Evolutionary conservation across 2,113 vertebrate genomes (phyloP).

Genomic region (Anseranas semipalmata): DNA sequence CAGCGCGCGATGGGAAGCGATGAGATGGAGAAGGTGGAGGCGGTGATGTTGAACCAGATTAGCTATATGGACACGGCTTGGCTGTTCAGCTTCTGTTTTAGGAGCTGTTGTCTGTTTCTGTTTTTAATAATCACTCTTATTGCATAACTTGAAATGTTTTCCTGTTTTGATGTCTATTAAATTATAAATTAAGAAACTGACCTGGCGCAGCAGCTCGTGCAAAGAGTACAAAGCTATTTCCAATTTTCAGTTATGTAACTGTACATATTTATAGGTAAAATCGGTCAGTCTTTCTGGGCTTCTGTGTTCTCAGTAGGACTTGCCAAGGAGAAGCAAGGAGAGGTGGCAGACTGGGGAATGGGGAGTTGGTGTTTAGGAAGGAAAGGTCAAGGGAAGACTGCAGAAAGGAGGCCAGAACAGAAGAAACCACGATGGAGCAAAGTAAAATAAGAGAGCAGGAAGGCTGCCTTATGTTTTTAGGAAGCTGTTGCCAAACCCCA

Average conservation of each 20-base stretch:
- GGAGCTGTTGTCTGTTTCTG: conserved; percentile 9
- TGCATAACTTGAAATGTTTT: conserved; percentile 42
- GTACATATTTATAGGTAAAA: neutral
- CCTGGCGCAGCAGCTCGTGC: neutral
- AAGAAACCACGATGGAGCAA: neutral
- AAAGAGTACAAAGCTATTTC: neutral
- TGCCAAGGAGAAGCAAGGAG: neutral
- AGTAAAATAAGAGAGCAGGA: neutral
- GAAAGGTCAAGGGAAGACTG: neutral
- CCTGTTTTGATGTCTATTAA: conserved; percentile 58
- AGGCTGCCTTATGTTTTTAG: neutral
- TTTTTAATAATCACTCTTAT: neutral
- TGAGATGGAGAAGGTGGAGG: neutral
- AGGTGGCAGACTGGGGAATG: neutral
- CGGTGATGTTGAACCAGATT: rapidly evolving
- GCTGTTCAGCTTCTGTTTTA: neutral
- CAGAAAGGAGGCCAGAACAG: conserved; percentile 11
- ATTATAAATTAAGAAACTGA: neutral
- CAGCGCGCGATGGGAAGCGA: neutral
- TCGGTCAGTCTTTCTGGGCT: neutral
- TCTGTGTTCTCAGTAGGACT: neutral
- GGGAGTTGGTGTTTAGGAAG: neutral
- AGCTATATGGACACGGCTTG: neutral
- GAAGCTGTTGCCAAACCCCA: conserved; percentile 14
- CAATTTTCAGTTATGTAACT: neutral